These are phyloP conservation scores for Dasyurus viverrinus DNA, from an alignment of 2,113 vertebrate species.

Conservation along the genomic window DNA sequence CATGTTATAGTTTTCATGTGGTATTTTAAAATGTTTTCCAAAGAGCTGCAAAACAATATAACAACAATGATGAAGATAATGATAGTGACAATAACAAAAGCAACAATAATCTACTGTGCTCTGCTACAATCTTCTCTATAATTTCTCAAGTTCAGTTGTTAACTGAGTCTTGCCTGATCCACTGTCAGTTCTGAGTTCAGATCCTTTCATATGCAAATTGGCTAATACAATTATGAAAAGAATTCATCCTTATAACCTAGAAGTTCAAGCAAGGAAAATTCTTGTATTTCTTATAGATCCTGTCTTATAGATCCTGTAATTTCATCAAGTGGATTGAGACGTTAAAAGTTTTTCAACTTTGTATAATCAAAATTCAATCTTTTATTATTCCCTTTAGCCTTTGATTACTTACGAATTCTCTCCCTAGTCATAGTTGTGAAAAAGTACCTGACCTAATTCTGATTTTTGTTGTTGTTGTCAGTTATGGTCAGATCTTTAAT, in stretches of 20 bases:
- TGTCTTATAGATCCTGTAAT: background rate
- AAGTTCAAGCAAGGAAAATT: background rate
- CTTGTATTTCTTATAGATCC: background rate
- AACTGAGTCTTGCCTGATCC: background rate
- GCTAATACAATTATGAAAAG: background rate
- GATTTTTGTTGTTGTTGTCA: background rate
- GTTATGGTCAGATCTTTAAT: background rate
- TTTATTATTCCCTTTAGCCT: too few relatives aligned
- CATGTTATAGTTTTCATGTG: background rate
- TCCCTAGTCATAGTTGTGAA: too few relatives aligned
- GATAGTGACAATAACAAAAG: background rate
- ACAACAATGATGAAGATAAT: background rate
- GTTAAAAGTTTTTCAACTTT: background rate
- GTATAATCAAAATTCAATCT: too few relatives aligned
- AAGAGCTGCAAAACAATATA: background rate
- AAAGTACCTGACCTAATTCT: too few relatives aligned
- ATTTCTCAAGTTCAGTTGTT: background rate
- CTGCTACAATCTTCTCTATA: background rate
- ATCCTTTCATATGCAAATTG: background rate
- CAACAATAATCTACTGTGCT: background rate
- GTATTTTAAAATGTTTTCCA: background rate
- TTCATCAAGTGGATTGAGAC: background rate
- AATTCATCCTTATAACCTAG: background rate
- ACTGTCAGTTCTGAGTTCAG: background rate
- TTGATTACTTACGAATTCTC: too few relatives aligned